phyloP scores from a whole-genome alignment of 2,797 vertebrate genomes.

The Coilia nasus region DNA sequence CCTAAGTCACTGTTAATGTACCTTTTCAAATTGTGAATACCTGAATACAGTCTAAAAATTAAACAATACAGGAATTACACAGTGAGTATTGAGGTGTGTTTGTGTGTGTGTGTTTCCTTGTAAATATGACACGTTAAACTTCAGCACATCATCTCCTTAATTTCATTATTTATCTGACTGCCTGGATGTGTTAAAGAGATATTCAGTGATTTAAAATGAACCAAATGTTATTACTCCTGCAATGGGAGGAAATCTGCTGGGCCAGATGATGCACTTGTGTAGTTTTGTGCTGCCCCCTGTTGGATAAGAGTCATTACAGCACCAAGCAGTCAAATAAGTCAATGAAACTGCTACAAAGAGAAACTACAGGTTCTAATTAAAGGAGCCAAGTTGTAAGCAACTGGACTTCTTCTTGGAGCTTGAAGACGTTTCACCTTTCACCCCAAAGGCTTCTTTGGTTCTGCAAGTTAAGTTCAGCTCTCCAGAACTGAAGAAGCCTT shows the following conservation, averaged over 20 bases:
- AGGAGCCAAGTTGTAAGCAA: too few relatives aligned
- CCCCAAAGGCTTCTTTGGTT: too few relatives aligned
- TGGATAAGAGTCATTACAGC: not conserved
- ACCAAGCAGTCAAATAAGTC: not conserved
- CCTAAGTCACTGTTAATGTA: not conserved
- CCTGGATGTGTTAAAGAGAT: not conserved
- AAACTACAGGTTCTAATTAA: too few relatives aligned
- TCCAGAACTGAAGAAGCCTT: too few relatives aligned
- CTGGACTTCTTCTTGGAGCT: too few relatives aligned
- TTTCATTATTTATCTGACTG: not conserved
- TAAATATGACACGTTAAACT: not conserved
- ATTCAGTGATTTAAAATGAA: not conserved
- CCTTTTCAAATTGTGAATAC: not conserved
- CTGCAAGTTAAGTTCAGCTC: too few relatives aligned
- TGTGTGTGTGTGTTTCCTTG: not conserved
- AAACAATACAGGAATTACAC: slow-evolving; percentile 15
- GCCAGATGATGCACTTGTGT: not conserved
- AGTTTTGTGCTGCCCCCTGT: not conserved
- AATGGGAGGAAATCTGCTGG: not conserved
- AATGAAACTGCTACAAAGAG: not conserved
- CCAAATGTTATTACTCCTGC: not conserved
- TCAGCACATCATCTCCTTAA: not conserved
- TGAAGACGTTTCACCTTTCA: too few relatives aligned
- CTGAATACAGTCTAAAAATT: not conserved
- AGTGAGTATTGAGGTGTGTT: not conserved